Percentiles rank a stretch among this genome's conserved stretches.
Evolutionary conservation across 1,140 invertebrate genomes (phyloP).

Genomic region (Chymomyza costata): DNA sequence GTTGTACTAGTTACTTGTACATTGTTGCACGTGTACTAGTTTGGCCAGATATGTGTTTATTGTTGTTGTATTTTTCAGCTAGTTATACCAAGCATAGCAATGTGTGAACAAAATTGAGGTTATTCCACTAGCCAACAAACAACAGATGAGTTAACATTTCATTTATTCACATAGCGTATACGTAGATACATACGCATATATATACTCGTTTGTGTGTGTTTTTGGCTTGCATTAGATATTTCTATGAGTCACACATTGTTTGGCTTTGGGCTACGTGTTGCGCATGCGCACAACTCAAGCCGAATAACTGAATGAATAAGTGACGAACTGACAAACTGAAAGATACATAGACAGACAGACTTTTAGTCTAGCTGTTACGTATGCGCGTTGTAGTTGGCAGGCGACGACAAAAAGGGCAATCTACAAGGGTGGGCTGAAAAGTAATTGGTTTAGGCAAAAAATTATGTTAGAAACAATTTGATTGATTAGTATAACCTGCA

Average conservation of each 20-base stretch:
- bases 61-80: too few species aligned
- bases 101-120: conserved; percentile 62
- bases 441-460: conserved; percentile 4
- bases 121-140: conserved; percentile 43
- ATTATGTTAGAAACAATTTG: too few species aligned
- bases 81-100: conserved; percentile 17
- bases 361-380: conserved; percentile 4
- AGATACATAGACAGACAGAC: too few species aligned
- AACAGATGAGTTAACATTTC: conserved; percentile 48
- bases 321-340: too few species aligned
- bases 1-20: conserved; percentile 5
- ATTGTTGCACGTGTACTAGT: conserved; percentile 26
- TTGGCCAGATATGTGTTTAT: too few species aligned
- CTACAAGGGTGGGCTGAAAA: background rate
- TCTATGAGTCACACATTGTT: conserved; percentile 57
- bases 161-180: too few species aligned
- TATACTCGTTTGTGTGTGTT: conserved; percentile 5
- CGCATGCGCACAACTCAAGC: too few species aligned
- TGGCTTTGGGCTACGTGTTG: conserved; percentile 7
- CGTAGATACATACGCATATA: conserved; percentile 3
- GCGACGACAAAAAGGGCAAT: conserved; percentile 7
- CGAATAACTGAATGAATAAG: too few species aligned
- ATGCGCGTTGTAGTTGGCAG: background rate
- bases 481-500: too few species aligned
- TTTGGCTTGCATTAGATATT: conserved; percentile 26